phyloP scores from a whole-genome alignment of 1,140 invertebrate species.

The Dryas iulia region DNA sequence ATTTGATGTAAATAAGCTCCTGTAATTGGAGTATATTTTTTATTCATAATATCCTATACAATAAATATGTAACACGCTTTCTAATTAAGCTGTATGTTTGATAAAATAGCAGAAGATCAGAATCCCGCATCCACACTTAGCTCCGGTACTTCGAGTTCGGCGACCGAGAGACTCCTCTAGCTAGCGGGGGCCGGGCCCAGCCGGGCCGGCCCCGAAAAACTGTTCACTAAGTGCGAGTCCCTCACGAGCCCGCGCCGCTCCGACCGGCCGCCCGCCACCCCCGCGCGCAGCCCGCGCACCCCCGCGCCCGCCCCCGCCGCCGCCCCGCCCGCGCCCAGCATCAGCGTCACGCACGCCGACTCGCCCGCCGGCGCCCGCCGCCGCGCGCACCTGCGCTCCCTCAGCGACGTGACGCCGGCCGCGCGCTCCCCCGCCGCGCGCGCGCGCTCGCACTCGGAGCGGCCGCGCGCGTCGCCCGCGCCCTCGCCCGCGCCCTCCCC shows the following conservation, averaged over 20 bases:
- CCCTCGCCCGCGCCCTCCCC: constrained; percentile 40
- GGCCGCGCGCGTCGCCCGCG: constrained; percentile 45
- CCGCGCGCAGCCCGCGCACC: constrained; percentile 33
- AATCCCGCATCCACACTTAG: constrained; percentile 84
- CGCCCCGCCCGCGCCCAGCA: constrained; percentile 39
- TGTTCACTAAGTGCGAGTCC: constrained; percentile 48
- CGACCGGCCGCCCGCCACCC: constrained; percentile 7
- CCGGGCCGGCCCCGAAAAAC: constrained; percentile 79
- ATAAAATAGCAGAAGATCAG: constrained; percentile 71
- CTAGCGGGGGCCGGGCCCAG: constrained; percentile 82
- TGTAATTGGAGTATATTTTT: too few relatives aligned
- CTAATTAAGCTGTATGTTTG: background rate
- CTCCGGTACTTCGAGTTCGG: constrained; percentile 87
- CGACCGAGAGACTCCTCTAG: constrained; percentile 90
- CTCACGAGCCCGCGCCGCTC: constrained; percentile 52
- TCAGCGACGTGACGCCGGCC: constrained; percentile 72
- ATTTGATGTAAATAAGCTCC: too few relatives aligned
- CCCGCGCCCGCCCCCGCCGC: constrained; percentile 50
- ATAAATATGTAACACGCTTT: too few relatives aligned
- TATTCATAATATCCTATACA: too few relatives aligned
- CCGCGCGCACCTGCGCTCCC: constrained; percentile 69
- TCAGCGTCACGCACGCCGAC: constrained; percentile 69
- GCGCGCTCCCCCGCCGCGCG: constrained; percentile 54
- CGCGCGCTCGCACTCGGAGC: constrained; percentile 62
- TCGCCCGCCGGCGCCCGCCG: constrained; percentile 57